Percentiles rank a stretch among this genome's conserved stretches.
Evolutionary conservation across 1,140 invertebrate genomes (phyloP).

Genomic region (Drosophila neocordata): DNA sequence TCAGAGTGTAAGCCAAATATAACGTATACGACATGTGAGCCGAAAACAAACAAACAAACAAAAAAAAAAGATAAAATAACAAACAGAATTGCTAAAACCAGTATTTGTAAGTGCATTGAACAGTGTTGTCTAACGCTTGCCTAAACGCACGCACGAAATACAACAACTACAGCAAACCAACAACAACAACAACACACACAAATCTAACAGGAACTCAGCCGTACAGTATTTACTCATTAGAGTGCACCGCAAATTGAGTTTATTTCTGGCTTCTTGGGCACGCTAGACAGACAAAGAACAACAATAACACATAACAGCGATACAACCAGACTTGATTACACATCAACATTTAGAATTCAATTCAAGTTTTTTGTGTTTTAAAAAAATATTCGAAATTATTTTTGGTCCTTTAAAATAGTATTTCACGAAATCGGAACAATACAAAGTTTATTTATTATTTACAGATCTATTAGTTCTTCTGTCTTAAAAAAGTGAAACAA

Average conservation of each 20-base stretch:
- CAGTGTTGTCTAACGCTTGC: slow-evolving; percentile 60
- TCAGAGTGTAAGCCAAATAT: slow-evolving; percentile 72
- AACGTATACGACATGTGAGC: slow-evolving; percentile 72
- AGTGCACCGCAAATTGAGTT: slow-evolving; percentile 65
- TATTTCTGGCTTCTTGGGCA: slow-evolving; percentile 64
- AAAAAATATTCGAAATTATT: no score
- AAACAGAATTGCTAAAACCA: neutral
- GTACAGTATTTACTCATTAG: slow-evolving; percentile 62
- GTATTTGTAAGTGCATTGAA: slow-evolving; percentile 64
- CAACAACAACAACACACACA: slow-evolving; percentile 9
- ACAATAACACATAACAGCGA: slow-evolving; percentile 27
- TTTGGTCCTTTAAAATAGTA: no score
- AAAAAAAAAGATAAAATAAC: neutral
- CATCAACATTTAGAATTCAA: neutral
- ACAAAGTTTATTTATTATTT: no score
- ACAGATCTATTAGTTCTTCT: no score
- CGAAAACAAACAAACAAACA: slow-evolving; percentile 23
- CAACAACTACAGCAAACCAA: slow-evolving; percentile 9
- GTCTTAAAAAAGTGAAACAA: no score
- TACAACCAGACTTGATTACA: slow-evolving; percentile 19
- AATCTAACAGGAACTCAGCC: slow-evolving; percentile 44
- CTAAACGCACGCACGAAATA: slow-evolving; percentile 60
- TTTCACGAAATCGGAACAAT: no score
- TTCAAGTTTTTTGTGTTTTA: no score
- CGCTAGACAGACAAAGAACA: slow-evolving; percentile 40